Evolutionary conservation across 2,888 invertebrate genomes (phyloP), one percentile per base, ranked within the genome.

Genomic region (Allophyes oxyacanthae): DNA sequence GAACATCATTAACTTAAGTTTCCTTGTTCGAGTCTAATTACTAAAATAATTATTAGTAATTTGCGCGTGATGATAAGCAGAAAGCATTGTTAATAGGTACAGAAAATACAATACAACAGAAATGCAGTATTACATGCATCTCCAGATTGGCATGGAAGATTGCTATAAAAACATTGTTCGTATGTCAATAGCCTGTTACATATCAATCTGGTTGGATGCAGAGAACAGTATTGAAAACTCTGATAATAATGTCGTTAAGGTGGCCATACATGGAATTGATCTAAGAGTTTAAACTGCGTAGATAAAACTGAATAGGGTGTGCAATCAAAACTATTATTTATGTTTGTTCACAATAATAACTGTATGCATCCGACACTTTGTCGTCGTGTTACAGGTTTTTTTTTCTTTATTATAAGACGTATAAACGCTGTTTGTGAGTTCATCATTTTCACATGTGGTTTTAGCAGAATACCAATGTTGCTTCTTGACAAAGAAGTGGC

Each of bases 111-210:
- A 45, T 49, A 34, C 43, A 43, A 46, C 6, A 44, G 0, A 34
- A 36, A n/a, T 37, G 45, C 37, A 46, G 34, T 71, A 64, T 30
- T 38, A 65, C 59, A 43, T 30, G 37, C 32, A 50, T 45, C 37
- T 46, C 28, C 26, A 72, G 51, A 66, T 66, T 66, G 52, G 13
- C 72, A 33, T 66, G 60, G 41, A 52, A 52, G 15, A 58, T 49
- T 45, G 49, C 60, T 58, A 46, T 52, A 37, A 52, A 49, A 58
- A 65, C 59, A 71, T 58, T 71, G 59, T 65, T 52, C 41, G 37
- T 58, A 6, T 66, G 45, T 52, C 67, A 72, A 52, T 65, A 44
- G 40, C 37, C 48, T 52, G 51, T 52, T 71, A 58, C 48, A 36
- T 49, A 52, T 49, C 48, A 45, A 36, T 52, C 51, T 71, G 66